Conservation (phyloP, 2,113 vertebrate genomes). For the Anthoscopus minutus region DNA sequence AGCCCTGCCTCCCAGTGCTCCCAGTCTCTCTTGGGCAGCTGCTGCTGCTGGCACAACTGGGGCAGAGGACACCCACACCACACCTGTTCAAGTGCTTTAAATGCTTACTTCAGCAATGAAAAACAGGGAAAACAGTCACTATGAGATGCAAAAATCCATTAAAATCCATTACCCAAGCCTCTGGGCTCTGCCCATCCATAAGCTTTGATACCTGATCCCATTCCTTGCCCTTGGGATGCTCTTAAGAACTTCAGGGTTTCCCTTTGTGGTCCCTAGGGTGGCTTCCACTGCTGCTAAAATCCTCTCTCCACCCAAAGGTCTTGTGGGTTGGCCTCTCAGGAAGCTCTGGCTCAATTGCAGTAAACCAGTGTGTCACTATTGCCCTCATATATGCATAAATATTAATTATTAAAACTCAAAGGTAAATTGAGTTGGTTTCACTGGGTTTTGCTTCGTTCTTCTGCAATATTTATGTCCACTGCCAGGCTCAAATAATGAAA, state of each 20-base stretch:
- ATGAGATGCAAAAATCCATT: not conserved
- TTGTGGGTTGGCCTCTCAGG: not conserved
- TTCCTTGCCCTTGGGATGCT: not conserved
- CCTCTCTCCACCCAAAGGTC: not conserved
- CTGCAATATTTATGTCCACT: slow-evolving; percentile 25
- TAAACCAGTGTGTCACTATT: not conserved
- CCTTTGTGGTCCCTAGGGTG: not conserved
- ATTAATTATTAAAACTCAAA: not conserved
- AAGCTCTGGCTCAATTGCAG: not conserved
- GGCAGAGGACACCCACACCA: not conserved
- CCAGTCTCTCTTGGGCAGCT: not conserved
- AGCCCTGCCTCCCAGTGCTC: not conserved
- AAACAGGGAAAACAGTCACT: not conserved
- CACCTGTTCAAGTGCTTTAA: not conserved
- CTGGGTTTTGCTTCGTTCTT: not conserved
- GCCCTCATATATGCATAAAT: not conserved
- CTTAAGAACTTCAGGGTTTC: not conserved
- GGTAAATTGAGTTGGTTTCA: not conserved
- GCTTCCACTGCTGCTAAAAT: not conserved
- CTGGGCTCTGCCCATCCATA: not conserved
- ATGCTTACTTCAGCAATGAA: not conserved
- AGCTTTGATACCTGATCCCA: not conserved
- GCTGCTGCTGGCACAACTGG: not conserved
- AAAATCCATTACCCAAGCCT: not conserved
- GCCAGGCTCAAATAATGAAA: slow-evolving; percentile 47